Percentiles rank a stretch among this genome's conserved stretches.
phyloP scores from a whole-genome alignment of 2,797 vertebrate genomes.

The Amniataba percoides region DNA sequence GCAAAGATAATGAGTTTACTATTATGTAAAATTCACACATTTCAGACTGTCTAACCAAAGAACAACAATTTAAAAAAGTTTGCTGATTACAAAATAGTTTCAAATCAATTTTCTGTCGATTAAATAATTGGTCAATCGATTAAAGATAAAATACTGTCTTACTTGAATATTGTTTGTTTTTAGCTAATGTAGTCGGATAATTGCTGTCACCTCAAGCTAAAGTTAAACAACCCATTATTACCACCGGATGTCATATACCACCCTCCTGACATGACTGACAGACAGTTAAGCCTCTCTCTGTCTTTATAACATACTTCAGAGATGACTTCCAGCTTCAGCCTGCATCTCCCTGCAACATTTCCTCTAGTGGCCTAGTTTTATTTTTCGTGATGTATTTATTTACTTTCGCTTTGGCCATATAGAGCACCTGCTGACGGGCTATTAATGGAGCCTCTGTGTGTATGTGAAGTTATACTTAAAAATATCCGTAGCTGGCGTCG shows the following conservation, averaged over 20 bases:
- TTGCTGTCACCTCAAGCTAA: too few relatives aligned
- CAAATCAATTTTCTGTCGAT: too few relatives aligned
- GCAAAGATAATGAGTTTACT: background rate
- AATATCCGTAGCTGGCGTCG: constrained; percentile 46
- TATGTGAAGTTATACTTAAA: constrained; percentile 50
- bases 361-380: constrained; percentile 32
- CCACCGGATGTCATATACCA: too few relatives aligned
- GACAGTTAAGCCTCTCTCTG: background rate
- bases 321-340: constrained; percentile 5
- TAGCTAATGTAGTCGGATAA: background rate
- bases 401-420: constrained; percentile 13
- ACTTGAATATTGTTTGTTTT: background rate
- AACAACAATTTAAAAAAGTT: background rate
- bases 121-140: too few relatives aligned
- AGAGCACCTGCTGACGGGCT: constrained; percentile 52
- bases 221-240: too few relatives aligned
- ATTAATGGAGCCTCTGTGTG: constrained; percentile 30
- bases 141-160: background rate
- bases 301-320: background rate
- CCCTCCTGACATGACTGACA: background rate
- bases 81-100: background rate
- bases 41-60: background rate
- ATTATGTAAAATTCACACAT: background rate
- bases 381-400: constrained; percentile 5
- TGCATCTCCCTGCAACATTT: constrained; percentile 11